These are phyloP conservation scores for Aleadryas rufinucha DNA, from an alignment of 2,113 vertebrate genomes.

Conservation along the genomic window DNA sequence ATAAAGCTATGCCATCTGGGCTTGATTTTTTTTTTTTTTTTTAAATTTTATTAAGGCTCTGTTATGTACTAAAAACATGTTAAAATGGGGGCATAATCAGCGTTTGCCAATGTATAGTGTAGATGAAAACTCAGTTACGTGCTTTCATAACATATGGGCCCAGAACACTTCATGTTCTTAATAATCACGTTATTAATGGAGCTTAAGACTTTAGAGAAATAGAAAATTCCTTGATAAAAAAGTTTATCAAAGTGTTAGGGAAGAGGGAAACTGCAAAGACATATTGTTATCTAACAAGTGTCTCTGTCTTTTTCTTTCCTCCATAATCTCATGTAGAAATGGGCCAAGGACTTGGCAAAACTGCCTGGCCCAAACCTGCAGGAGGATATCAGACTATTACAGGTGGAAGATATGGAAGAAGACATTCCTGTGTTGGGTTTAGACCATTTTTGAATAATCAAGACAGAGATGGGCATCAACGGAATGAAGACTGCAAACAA, in stretches of 20 bases:
- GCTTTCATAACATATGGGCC: background rate
- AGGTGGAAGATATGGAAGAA: conserved; percentile 73
- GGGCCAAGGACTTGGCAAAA: conserved; percentile 76
- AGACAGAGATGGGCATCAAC: conserved; percentile 44
- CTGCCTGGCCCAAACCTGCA: conserved; percentile 66
- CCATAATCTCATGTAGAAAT: conserved; percentile 62
- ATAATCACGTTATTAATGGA: background rate
- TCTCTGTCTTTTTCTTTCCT: background rate
- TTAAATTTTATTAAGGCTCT: background rate
- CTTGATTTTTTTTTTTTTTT: background rate
- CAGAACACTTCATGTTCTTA: background rate
- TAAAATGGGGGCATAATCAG: background rate
- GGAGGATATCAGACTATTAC: conserved; percentile 70
- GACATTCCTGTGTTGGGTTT: conserved; percentile 68
- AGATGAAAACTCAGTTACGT: background rate
- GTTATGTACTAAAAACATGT: background rate
- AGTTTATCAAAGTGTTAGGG: background rate
- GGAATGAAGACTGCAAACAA: conserved; percentile 31
- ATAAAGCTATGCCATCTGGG: background rate
- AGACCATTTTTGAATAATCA: conserved; percentile 64
- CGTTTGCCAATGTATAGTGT: background rate
- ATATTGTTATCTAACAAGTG: background rate
- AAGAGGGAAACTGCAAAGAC: background rate
- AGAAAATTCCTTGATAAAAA: background rate
- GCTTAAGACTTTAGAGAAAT: background rate